Evolutionary conservation across 1,140 invertebrate genomes (phyloP).

Genomic region (Marisa cornuarietis): DNA sequence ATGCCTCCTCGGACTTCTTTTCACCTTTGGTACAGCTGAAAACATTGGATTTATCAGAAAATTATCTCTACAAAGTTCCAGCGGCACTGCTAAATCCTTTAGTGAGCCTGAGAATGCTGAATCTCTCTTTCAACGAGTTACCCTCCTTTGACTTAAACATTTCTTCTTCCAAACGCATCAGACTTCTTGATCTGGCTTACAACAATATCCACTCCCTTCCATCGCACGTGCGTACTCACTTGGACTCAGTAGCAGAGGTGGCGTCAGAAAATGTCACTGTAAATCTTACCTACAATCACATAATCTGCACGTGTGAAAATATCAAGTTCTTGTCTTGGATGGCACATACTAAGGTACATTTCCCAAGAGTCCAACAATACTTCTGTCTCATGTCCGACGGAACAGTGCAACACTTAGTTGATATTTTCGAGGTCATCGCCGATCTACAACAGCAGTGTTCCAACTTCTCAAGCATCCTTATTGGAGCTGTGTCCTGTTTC

Average conservation of each 20-base stretch:
- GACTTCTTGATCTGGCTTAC: slow-evolving; percentile 21
- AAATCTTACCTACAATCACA: slow-evolving; percentile 21
- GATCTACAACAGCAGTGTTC: slow-evolving; percentile 28
- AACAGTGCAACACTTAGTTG: neutral
- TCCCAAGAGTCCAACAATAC: slow-evolving; percentile 13
- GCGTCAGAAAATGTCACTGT: slow-evolving; percentile 11
- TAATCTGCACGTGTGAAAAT: slow-evolving; percentile 39
- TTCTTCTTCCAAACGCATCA: slow-evolving; percentile 10
- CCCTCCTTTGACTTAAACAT: slow-evolving; percentile 16
- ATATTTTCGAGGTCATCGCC: slow-evolving; percentile 19
- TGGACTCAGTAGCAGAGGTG: neutral
- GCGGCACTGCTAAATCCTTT: slow-evolving; percentile 15
- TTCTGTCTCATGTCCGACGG: slow-evolving; percentile 27
- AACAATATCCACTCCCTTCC: slow-evolving; percentile 24
- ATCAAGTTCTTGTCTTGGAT: slow-evolving; percentile 39
- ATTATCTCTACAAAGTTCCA: slow-evolving; percentile 26
- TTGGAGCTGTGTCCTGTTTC: slow-evolving; percentile 7
- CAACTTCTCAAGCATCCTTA: slow-evolving; percentile 22
- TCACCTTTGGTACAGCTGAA: slow-evolving; percentile 12
- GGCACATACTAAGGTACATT: neutral
- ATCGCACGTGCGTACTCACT: neutral
- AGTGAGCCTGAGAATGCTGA: slow-evolving; percentile 11
- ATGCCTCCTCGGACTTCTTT: slow-evolving; percentile 9
- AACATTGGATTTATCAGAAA: slow-evolving; percentile 32
- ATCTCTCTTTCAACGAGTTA: slow-evolving; percentile 18